Percentiles rank a stretch among this genome's conserved stretches.
These are phyloP conservation scores for Hydropsyche betteni DNA, from an alignment of 2,888 invertebrate species.

Conservation along the genomic window DNA sequence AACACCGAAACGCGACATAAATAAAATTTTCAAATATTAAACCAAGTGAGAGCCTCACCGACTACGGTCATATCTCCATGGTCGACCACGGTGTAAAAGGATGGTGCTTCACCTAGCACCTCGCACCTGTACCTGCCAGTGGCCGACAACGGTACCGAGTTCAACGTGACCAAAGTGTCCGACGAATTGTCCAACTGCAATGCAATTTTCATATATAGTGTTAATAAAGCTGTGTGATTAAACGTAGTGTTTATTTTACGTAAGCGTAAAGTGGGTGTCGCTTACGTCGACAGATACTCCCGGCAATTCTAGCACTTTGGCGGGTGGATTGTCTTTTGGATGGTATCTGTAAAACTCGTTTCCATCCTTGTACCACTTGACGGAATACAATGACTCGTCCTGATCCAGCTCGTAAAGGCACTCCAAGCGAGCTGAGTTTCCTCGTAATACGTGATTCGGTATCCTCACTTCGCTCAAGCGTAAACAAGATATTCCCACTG, in stretches of 20 bases:
- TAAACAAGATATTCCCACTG: conserved; percentile 61
- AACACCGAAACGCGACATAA: too few species aligned
- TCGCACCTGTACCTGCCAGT: conserved; percentile 75
- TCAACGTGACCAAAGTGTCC: conserved; percentile 71
- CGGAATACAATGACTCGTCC: conserved; percentile 76
- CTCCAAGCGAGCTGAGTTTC: conserved; percentile 72
- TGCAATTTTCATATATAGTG: conserved; percentile 25
- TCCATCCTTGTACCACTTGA: conserved; percentile 84
- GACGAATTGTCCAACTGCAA: conserved; percentile 74
- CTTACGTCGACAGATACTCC: conserved; percentile 80
- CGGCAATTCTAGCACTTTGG: conserved; percentile 72
- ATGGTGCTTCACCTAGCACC: conserved; percentile 76
- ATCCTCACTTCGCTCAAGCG: conserved; percentile 75
- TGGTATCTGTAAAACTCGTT: conserved; percentile 80
- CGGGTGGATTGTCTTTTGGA: conserved; percentile 76
- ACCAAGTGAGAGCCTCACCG: conserved; percentile 64
- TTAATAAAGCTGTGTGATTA: conserved; percentile 3
- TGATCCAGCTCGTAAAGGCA: conserved; percentile 74
- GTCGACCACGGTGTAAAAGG: conserved; percentile 74
- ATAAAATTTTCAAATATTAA: too few species aligned
- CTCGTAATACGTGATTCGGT: conserved; percentile 74
- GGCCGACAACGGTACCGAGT: conserved; percentile 71
- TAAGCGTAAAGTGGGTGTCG: conserved; percentile 52
- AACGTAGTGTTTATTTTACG: conserved; percentile 30
- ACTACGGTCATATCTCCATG: conserved; percentile 74